Evolutionary conservation across 2,797 vertebrate genomes (phyloP), one percentile per base, ranked within the genome.

Genomic region (Sciaenops ocellatus): DNA sequence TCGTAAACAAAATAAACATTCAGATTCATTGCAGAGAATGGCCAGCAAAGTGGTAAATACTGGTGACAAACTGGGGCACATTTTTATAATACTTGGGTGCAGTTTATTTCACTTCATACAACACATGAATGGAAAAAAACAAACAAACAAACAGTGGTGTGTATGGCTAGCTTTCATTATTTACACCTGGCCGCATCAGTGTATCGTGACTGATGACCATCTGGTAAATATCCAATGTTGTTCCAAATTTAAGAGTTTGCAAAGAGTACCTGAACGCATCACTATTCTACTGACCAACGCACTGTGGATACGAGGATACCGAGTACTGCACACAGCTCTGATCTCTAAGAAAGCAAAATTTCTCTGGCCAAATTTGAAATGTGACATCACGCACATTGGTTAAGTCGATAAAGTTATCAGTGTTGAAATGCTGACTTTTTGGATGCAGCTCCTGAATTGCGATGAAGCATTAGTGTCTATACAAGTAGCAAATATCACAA

Each of bases 191-290:
- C 54, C 42, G 48, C n/a, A 55, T 24, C 41, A 22, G 17, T 61
- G 60, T 11, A 61, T 51, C 10, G 16, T 65, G 48, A 84, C 55
- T 46, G 11, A 18, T 22, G 22, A 34, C 13, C 16, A 24, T 63
- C 17, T 59, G 63, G 22, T 30, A 44, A n/a, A n/a, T n/a, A n/a
- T 2, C 22, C 22, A 24, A 34, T n/a, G 57, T 18, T 44, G 75
- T 20, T 24, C 30, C n/a, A 44, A n/a, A 70, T 17, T 22, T 3
- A 30, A 48, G 16, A 54, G 41, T 57, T 66, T 24, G 12, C 12
- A 47, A 47, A 51, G 22, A 74, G 42, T 42, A 13, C 46, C 73
- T 82, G 69, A 79, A 82, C n/a, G 38, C 57, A 75, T 34, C 68
- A 69, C 18, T 15, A 17, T 8, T 34, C 38, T 26, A 38, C n/a